phyloP scores from a whole-genome alignment of 2,797 vertebrate genomes.

The Crossoptilon crossoptilon region DNA sequence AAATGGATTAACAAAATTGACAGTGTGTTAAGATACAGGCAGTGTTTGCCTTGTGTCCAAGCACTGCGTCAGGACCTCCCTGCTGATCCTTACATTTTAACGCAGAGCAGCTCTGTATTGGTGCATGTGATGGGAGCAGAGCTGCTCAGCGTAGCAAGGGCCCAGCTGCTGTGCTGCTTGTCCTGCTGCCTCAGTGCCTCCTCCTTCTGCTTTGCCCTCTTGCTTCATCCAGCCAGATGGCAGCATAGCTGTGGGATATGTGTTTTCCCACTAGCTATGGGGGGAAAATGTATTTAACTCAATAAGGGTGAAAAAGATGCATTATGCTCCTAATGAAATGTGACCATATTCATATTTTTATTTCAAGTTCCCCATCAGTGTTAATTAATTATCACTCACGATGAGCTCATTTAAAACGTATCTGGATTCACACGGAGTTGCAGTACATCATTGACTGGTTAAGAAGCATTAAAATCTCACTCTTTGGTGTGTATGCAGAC shows the following conservation, averaged over 20 bases:
- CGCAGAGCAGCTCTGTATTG: not conserved
- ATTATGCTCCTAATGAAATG: constrained; percentile 35
- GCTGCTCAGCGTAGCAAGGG: not conserved
- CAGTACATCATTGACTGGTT: constrained; percentile 53
- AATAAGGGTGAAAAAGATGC: constrained; percentile 6
- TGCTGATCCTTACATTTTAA: not conserved
- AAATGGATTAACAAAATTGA: not conserved
- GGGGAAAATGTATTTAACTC: constrained; percentile 31
- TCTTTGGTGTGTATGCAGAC: not conserved
- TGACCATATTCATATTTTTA: constrained; percentile 22
- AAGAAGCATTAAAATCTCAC: constrained; percentile 55
- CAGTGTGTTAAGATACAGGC: not conserved
- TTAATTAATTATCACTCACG: constrained; percentile 65
- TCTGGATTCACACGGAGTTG: constrained; percentile 35
- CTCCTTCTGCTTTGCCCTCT: not conserved
- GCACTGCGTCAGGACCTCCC: not conserved
- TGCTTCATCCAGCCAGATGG: not conserved
- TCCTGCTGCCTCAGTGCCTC: not conserved
- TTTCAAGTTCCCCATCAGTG: constrained; percentile 29
- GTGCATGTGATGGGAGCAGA: not conserved
- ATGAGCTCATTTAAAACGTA: constrained; percentile 34
- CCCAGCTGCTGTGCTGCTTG: not conserved
- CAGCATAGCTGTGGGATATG: not conserved
- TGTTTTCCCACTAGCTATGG: not conserved
- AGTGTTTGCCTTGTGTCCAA: not conserved